Conservation (phyloP, 2,797 vertebrate genomes). For the Smutsia temminckii region DNA sequence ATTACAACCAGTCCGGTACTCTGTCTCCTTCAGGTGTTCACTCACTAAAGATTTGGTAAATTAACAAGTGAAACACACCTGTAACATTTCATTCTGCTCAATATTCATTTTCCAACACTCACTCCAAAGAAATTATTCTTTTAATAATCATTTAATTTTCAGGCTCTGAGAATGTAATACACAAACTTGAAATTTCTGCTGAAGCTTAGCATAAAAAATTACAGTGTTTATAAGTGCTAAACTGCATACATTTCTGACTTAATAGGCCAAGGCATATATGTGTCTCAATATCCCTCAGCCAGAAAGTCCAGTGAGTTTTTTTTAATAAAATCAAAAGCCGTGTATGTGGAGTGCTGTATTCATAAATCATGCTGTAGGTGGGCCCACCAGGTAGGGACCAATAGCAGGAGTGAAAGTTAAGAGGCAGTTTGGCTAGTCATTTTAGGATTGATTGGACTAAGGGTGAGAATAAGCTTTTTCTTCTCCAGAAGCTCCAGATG, state of each 20-base stretch:
- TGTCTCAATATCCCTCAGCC: not conserved
- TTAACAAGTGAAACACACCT: not conserved
- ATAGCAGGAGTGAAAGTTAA: not conserved
- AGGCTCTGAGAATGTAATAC: not conserved
- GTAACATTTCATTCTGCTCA: not conserved
- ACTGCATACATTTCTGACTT: not conserved
- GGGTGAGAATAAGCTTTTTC: not conserved
- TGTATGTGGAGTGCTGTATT: not conserved
- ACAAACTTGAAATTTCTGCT: slow-evolving; percentile 28
- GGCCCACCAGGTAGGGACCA: not conserved
- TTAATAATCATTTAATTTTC: not conserved
- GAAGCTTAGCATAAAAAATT: not conserved
- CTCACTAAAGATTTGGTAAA: not conserved
- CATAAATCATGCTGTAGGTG: not conserved
- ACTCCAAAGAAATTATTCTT: not conserved
- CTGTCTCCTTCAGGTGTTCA: not conserved
- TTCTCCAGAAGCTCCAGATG: not conserved
- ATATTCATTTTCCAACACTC: not conserved
- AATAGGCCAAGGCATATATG: not conserved
- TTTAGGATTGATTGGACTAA: not conserved
- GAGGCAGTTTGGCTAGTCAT: not conserved
- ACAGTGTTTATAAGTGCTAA: slow-evolving; percentile 10
- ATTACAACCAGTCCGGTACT: not conserved
- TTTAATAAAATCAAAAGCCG: not conserved
- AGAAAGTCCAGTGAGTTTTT: not conserved